Conservation (phyloP, 2,888 invertebrate genomes). For the Parnassius glacialis region DNA sequence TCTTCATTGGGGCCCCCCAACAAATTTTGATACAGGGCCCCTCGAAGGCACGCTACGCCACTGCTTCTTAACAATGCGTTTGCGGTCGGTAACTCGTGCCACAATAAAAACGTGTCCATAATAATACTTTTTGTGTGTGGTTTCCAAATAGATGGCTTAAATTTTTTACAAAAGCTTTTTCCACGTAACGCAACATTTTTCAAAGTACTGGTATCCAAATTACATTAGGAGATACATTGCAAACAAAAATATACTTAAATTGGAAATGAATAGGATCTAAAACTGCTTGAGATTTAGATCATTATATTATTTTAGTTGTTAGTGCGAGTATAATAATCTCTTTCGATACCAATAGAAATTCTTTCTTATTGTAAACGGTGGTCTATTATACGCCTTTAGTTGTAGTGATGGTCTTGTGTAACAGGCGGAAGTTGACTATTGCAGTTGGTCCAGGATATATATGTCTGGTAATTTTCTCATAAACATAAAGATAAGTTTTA, state of each 20-base stretch:
- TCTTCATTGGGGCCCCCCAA: too few relatives aligned
- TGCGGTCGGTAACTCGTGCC: slow-evolving; percentile 31
- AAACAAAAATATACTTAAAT: slow-evolving; percentile 8
- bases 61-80: slow-evolving; percentile 20
- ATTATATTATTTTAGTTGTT: background rate
- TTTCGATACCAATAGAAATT: slow-evolving; percentile 2
- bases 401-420: too few relatives aligned
- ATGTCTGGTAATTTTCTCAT: too few relatives aligned
- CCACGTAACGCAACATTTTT: slow-evolving; percentile 24
- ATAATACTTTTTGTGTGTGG: slow-evolving; percentile 31
- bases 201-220: slow-evolving; percentile 5
- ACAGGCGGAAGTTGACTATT: background rate
- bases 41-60: too few relatives aligned
- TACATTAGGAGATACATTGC: background rate
- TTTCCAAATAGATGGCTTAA: slow-evolving; percentile 30
- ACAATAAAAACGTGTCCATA: slow-evolving; percentile 29
- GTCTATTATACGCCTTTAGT: too few relatives aligned
- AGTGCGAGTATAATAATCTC: slow-evolving; percentile 3
- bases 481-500: too few relatives aligned
- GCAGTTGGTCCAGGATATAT: too few relatives aligned
- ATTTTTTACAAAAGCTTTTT: slow-evolving; percentile 22
- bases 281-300: background rate
- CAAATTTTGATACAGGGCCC: too few relatives aligned
- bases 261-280: background rate
- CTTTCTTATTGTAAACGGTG: background rate